phyloP scores from a whole-genome alignment of 2,113 vertebrate species.

The Astur gentilis region DNA sequence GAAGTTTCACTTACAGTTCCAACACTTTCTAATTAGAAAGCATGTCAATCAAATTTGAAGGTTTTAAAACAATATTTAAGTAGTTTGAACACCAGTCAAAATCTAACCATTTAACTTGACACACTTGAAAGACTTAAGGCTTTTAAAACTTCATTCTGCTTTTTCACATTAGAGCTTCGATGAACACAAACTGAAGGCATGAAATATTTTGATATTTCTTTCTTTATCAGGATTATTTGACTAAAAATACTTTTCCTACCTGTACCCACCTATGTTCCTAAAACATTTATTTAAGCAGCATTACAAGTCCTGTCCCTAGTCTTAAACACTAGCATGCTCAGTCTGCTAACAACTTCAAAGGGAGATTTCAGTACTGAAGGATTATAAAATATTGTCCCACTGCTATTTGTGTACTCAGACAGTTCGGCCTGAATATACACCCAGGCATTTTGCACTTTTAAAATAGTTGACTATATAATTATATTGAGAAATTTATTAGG shows the following conservation, averaged over 20 bases:
- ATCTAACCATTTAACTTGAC: neutral
- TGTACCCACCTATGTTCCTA: neutral
- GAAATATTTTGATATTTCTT: neutral
- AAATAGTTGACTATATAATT: neutral
- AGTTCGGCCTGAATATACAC: neutral
- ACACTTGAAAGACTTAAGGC: neutral
- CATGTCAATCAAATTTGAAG: neutral
- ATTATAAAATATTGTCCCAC: neutral
- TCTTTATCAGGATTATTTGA: neutral
- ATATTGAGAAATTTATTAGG: neutral
- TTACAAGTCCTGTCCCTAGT: neutral
- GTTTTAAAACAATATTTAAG: neutral
- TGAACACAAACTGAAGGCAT: neutral
- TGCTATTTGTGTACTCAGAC: neutral
- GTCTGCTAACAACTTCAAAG: neutral
- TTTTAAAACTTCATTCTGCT: neutral
- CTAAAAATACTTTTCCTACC: neutral
- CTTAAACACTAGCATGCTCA: neutral
- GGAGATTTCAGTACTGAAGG: neutral
- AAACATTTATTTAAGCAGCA: neutral
- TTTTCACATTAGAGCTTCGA: neutral
- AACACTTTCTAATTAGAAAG: neutral
- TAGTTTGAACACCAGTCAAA: neutral
- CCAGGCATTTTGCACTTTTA: neutral
- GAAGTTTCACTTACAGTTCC: neutral